phyloP scores from a whole-genome alignment of 1,140 invertebrate genomes.

The Pachypsylla venusta region DNA sequence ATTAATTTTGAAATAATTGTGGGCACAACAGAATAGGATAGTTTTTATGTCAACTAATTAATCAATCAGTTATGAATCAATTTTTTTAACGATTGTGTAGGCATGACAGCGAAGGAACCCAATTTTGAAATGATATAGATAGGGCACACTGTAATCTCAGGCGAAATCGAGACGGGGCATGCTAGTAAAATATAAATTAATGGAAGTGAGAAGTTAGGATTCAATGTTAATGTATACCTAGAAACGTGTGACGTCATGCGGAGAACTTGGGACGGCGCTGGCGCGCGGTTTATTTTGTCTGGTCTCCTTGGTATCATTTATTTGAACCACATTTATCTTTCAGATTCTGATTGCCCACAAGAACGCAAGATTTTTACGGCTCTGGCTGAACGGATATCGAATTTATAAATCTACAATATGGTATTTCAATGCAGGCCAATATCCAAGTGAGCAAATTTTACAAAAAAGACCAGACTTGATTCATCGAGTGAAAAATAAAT shows the following conservation, averaged over 20 bases:
- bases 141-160: no score
- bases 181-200: neutral
- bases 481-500: no score
- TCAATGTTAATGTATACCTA: neutral
- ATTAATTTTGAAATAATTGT: no score
- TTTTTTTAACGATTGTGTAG: no score
- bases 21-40: no score
- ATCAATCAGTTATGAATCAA: no score
- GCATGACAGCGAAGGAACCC: no score
- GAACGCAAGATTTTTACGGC: slow-evolving; percentile 26
- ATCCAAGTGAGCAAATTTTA: no score
- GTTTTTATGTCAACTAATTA: no score
- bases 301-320: neutral
- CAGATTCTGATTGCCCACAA: slow-evolving; percentile 28
- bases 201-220: neutral
- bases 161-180: no score
- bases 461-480: no score
- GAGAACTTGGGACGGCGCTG: neutral
- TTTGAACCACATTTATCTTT: slow-evolving; percentile 3
- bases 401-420: slow-evolving; percentile 24
- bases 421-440: slow-evolving; percentile 30
- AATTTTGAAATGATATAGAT: no score
- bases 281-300: neutral
- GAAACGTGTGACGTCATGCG: neutral
- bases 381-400: slow-evolving; percentile 27